These are phyloP conservation scores for Hippocampus comes DNA, from an alignment of 2,113 vertebrate genomes.

Conservation along the genomic window DNA sequence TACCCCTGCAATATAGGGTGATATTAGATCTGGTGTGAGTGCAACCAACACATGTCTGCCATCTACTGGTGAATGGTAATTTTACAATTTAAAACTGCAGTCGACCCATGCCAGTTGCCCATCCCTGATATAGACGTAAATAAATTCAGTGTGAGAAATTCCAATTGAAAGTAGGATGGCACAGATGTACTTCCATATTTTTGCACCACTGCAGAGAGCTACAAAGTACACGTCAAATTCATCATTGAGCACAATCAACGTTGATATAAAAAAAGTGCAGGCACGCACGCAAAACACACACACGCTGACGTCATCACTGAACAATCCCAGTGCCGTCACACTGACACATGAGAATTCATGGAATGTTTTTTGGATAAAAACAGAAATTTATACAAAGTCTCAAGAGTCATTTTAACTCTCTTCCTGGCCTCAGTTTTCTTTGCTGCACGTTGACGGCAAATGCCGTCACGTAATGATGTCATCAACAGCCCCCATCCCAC, in stretches of 20 bases:
- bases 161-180: background rate
- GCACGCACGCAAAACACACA: constrained; percentile 16
- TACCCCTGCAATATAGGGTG: too few species aligned
- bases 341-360: background rate
- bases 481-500: too few species aligned
- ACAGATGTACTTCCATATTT: background rate
- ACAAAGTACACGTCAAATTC: constrained; percentile 45
- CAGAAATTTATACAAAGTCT: background rate
- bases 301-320: background rate
- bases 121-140: background rate
- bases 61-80: too few species aligned
- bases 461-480: background rate
- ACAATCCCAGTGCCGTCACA: background rate
- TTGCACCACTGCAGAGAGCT: constrained; percentile 46
- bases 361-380: background rate
- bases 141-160: background rate
- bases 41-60: too few species aligned
- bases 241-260: constrained; percentile 39
- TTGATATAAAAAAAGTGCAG: constrained; percentile 41
- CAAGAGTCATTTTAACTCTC: background rate
- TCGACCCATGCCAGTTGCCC: too few species aligned
- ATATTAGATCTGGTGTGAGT: too few species aligned
- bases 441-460: background rate
- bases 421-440: background rate
- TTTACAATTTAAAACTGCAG: too few species aligned